Percentiles rank a stretch among this genome's conserved stretches.
These are phyloP conservation scores for Nycteola revayana DNA, from an alignment of 2,888 invertebrate species.

Conservation along the genomic window DNA sequence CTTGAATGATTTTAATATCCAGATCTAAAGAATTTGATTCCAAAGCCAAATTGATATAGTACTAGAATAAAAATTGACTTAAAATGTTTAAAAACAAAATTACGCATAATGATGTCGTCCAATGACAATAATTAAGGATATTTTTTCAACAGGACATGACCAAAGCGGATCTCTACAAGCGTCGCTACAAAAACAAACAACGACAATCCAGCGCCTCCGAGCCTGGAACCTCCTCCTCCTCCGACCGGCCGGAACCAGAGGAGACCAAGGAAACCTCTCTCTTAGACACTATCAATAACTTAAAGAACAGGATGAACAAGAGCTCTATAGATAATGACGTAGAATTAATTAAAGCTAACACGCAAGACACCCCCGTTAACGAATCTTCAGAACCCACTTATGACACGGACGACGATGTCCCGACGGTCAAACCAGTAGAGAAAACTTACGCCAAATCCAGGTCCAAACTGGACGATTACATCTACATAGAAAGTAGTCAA, in stretches of 20 bases:
- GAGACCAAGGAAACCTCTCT: constrained; percentile 46
- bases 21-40: too few species aligned
- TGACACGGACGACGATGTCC: constrained; percentile 56
- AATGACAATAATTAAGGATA: too few species aligned
- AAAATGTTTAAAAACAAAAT: too few species aligned
- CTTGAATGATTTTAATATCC: too few species aligned
- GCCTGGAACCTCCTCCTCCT: constrained; percentile 46
- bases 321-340: constrained; percentile 71
- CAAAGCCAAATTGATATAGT: too few species aligned
- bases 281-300: constrained; percentile 55
- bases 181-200: constrained; percentile 68
- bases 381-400: constrained; percentile 47
- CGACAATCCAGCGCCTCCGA: constrained; percentile 52
- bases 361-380: constrained; percentile 54
- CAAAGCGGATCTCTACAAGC: constrained; percentile 73
- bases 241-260: constrained; percentile 31
- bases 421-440: constrained; percentile 65
- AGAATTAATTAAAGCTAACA: constrained; percentile 66
- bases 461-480: constrained; percentile 68
- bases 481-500: constrained; percentile 68
- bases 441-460: constrained; percentile 68
- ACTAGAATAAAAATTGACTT: constrained; percentile 1
- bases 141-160: constrained; percentile 65
- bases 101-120: too few species aligned
- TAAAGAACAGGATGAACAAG: constrained; percentile 59